A percentile compares a stretch with the other conserved stretches of the same genome.
Conservation (phyloP, 2,113 vertebrate genomes). For the Brachyhypopomus gauderio region DNA sequence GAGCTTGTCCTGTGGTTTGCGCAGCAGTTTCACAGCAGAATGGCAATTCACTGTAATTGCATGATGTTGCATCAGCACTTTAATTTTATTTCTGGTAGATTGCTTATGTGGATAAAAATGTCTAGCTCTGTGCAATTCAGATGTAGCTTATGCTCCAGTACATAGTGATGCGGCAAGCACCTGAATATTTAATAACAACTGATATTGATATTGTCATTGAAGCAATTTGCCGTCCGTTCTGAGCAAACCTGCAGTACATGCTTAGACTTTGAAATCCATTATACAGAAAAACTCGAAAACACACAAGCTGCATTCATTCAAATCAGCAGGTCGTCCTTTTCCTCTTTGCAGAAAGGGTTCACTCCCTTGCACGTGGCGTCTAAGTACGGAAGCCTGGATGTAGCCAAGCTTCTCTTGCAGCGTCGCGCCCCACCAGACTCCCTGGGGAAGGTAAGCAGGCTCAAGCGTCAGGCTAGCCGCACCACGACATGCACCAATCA, state of each 20-base stretch:
- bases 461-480: neutral
- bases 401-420: constrained; percentile 92
- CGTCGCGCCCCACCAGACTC: constrained; percentile 85
- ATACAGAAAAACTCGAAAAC: neutral
- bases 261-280: too few relatives aligned
- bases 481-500: neutral
- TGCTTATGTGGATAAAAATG: neutral
- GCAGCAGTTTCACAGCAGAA: neutral
- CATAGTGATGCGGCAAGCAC: too few relatives aligned
- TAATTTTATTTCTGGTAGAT: neutral
- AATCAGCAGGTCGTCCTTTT: neutral
- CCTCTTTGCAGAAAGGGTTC: constrained; percentile 91
- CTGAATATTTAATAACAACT: too few relatives aligned
- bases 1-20: neutral
- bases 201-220: too few relatives aligned
- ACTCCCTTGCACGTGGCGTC: constrained; percentile 93
- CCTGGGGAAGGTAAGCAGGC: constrained; percentile 85
- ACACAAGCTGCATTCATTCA: neutral
- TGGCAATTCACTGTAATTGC: neutral
- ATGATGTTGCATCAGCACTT: constrained; percentile 29
- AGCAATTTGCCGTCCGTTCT: too few relatives aligned
- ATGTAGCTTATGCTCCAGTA: too few relatives aligned
- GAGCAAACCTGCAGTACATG: too few relatives aligned
- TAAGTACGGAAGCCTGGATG: constrained; percentile 95
- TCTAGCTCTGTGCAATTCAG: too few relatives aligned